Evolutionary conservation across 2,888 invertebrate species (phyloP).

Genomic region (Leuctra nigra): DNA sequence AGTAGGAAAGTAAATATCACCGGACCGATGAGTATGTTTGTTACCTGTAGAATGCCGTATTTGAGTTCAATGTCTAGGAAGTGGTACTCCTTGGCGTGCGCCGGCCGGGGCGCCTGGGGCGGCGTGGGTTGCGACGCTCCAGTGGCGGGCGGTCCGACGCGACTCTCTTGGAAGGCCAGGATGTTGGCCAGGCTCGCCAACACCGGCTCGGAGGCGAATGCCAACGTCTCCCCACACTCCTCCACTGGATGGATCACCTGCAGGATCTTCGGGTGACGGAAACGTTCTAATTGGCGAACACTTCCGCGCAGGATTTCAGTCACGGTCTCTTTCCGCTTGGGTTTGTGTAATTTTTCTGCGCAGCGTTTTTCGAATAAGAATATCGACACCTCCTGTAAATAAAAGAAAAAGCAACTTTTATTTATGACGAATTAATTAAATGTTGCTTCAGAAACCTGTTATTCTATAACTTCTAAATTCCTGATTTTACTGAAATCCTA

Average conservation of each 20-base stretch:
- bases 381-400: slow-evolving; percentile 80
- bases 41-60: slow-evolving; percentile 88
- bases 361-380: slow-evolving; percentile 90
- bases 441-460: no score
- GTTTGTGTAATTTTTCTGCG: slow-evolving; percentile 88
- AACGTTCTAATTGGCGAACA: slow-evolving; percentile 69
- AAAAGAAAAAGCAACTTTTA: slow-evolving; percentile 28
- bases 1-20: no score
- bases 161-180: slow-evolving; percentile 69
- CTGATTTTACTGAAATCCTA: no score
- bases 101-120: slow-evolving; percentile 45
- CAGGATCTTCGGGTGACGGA: slow-evolving; percentile 78
- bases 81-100: slow-evolving; percentile 70
- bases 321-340: slow-evolving; percentile 85
- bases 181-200: slow-evolving; percentile 85
- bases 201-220: slow-evolving; percentile 91
- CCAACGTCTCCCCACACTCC: slow-evolving; percentile 80
- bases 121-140: slow-evolving; percentile 38
- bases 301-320: slow-evolving; percentile 78
- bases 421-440: no score
- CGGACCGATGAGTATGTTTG: no score
- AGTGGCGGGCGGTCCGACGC: slow-evolving; percentile 36
- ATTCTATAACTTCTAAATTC: no score
- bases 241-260: slow-evolving; percentile 66
- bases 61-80: slow-evolving; percentile 91